Evolutionary conservation across 2,113 vertebrate genomes (phyloP).

Genomic region (Calyptommatus sinebrachiatus): DNA sequence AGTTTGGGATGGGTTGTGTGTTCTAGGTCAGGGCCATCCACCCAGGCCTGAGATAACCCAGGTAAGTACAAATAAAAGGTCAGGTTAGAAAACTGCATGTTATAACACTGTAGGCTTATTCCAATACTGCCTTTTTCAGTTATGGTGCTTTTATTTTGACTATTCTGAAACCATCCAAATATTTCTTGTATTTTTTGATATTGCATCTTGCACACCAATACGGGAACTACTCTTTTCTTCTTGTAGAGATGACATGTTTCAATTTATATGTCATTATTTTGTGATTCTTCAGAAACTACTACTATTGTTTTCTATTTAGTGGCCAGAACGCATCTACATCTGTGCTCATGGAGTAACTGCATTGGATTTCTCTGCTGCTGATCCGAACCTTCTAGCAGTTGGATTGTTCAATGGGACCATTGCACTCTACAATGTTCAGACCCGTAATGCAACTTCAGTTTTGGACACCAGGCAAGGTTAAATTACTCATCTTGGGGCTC

Average conservation of each 20-base stretch:
- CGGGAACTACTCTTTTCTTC: no score
- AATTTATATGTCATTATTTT: no score
- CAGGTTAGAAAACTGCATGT: no score
- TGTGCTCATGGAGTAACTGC: conserved; percentile 77
- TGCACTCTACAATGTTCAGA: conserved; percentile 73
- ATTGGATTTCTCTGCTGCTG: conserved; percentile 81
- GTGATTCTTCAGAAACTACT: not conserved
- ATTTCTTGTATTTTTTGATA: not conserved
- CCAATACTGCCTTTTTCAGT: no score
- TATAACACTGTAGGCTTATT: no score
- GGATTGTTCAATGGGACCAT: conserved; percentile 78
- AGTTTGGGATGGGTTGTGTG: no score
- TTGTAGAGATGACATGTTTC: no score
- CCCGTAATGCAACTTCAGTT: not conserved
- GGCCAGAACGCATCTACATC: conserved; percentile 83
- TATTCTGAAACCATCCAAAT: not conserved
- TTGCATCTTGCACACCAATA: no score
- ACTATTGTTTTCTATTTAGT: conserved; percentile 68
- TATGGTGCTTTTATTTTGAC: no score
- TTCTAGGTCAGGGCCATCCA: no score
- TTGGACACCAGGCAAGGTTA: conserved; percentile 76
- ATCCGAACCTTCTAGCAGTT: conserved; percentile 80
- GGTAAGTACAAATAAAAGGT: no score
- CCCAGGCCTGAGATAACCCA: no score
- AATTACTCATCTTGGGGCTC: rapidly evolving